Base-by-base conservation (phyloP, 2,888 invertebrate genomes). In the Volucella inanis region DNA sequence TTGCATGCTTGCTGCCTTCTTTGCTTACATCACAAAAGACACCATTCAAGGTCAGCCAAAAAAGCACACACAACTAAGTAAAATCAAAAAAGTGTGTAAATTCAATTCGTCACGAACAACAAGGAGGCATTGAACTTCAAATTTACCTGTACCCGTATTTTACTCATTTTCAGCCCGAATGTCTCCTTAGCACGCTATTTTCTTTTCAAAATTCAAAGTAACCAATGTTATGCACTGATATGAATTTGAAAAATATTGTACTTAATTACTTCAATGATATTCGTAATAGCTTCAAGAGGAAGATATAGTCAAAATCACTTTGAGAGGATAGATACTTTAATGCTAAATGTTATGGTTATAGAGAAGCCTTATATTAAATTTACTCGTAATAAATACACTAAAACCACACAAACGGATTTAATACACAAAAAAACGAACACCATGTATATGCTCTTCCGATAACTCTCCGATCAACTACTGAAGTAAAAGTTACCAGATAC, bases 131-230 rank as follows among this genome's bases (percentile, higher is more conserved):
- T 67, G 45, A 62, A 70, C 62, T 45, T 49, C 15, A 10, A 50
- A 68, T 41, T 6, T 75, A 70, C 31, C 31, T 75, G 76, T 71
- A 82, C 82, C 67, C 43, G 61, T 71, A 82, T 54, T 49, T 61
- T 59, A 47, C 59, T 8, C 82, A 82, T 82, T 43, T 71, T 8
- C 45, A 22, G 31, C 22, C 22, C 38, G 3, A 55, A 49, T 18
- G n/a, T 39, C 6, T 52, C 1, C 45, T 41, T 38, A n/a, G 22
- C 39, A 67, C 39, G 54, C 54, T 71, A 15, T 65, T 31, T 61
- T n/a, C 52, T 31, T 31, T 31, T 31, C n/a, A 22, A 22, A 49
- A 39, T 55, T 74, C 49, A 43, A 80, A 74, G 49, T 62, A 49
- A 43, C 43, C 70, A 45, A 31, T 45, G 76, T 41, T 65, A 71